phyloP scores from a whole-genome alignment of 2,113 vertebrate genomes.

The Zootoca vivipara region DNA sequence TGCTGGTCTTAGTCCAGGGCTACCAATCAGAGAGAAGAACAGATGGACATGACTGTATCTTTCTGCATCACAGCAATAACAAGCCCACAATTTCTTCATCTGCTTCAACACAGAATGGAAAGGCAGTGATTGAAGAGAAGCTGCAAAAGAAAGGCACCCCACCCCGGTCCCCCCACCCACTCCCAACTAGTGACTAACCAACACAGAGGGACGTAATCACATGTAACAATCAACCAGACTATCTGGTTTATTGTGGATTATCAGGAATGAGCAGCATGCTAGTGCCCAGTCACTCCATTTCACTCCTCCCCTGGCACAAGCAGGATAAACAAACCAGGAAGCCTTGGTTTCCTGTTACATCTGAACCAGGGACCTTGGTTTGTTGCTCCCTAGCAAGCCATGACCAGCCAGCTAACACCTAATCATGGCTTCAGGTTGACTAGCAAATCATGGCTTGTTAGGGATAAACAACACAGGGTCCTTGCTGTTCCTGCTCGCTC shows the following conservation, averaged over 20 bases:
- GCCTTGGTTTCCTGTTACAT: neutral
- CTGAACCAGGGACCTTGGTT: neutral
- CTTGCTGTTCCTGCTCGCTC: neutral
- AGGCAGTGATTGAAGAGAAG: neutral
- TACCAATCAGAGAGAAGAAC: neutral
- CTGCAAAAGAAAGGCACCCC: neutral
- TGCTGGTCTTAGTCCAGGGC: neutral
- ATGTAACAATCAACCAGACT: neutral
- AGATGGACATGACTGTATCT: neutral
- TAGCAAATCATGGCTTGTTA: neutral
- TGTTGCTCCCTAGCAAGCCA: neutral
- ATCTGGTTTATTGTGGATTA: neutral
- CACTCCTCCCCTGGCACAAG: neutral
- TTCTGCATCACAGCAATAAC: neutral
- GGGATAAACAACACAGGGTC: neutral
- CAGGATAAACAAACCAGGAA: neutral
- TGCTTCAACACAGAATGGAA: neutral
- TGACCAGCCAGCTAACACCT: neutral
- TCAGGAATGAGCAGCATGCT: neutral
- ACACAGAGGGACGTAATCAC: neutral
- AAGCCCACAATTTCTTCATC: neutral
- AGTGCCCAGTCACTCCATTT: neutral
- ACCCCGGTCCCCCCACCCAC: too few relatives aligned
- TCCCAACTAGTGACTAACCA: neutral
- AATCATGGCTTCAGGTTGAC: neutral